Evolutionary conservation across 2,888 invertebrate genomes (phyloP), one percentile per base, ranked within the genome.

Genomic region (Exephanes ischioxanthus): DNA sequence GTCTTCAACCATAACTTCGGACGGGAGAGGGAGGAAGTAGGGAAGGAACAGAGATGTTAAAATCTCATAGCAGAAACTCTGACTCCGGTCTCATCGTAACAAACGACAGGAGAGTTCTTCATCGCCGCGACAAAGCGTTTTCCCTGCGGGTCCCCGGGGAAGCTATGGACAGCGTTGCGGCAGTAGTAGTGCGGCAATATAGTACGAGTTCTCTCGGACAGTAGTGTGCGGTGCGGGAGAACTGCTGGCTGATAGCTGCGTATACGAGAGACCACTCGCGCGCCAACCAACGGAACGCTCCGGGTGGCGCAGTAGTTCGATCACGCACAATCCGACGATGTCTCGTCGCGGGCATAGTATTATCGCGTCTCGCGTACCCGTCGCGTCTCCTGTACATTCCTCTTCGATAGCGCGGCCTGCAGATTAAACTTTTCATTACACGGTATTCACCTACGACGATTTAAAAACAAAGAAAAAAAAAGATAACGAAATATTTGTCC

Each of bases 291-390:
- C 79, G 66, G 22, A 85, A 82, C 82, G 76, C 75, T 85, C 79
- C 83, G 82, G 85, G 85, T 82, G 85, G 85, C 82, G 85, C 82
- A 82, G 83, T 71, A 83, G 45, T 85, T 85, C 85, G 85, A 83
- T 83, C 80, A 85, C 85, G 79, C 82, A 85, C 82, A 75, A 82
- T 75, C 70, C 61, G n/a, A 26, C 41, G 51, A 76, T 58, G 78
- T 33, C 83, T 26, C 58, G 22, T 66, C 73, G 70, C 37, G 66
- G 66, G 70, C 41, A 75, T 67, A 82, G 79, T 76, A 71, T 85
- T 85, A 85, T 80, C 79, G 85, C 85, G 82, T 58, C 83, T 80
- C 75, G 30, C 67, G 67, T 26, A 26, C 63, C 26, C 76, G 76
- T 76, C 79, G 79, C 71, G 41, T 80, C 82, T 82, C 48, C 53